Conservation (phyloP, 2,113 vertebrate genomes). For the Platysteira castanea region DNA sequence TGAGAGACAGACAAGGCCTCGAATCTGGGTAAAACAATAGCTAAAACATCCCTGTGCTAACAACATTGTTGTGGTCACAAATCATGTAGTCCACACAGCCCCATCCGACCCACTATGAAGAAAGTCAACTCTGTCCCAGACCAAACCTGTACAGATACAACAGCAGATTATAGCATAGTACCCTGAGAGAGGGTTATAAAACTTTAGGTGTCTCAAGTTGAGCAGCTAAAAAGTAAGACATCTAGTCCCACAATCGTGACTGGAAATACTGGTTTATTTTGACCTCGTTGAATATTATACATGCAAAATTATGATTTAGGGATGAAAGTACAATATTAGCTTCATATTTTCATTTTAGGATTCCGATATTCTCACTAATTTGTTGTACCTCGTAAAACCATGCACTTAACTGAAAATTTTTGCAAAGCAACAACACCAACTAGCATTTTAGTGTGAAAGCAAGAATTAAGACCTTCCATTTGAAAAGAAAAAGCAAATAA, state of each 20-base stretch:
- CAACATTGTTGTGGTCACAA: neutral
- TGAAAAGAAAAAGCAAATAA: neutral
- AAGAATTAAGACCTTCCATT: neutral
- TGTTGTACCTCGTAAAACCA: neutral
- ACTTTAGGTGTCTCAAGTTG: neutral
- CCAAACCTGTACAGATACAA: neutral
- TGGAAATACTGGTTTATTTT: neutral
- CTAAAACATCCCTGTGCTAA: neutral
- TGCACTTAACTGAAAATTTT: neutral
- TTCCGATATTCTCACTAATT: neutral
- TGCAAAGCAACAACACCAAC: neutral
- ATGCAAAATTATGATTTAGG: neutral
- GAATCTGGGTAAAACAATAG: accelerated
- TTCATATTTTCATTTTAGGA: neutral
- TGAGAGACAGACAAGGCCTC: neutral
- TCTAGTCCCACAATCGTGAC: neutral
- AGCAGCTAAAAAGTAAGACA: neutral
- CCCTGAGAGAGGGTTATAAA: neutral
- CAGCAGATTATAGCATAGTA: neutral
- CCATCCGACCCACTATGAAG: accelerated
- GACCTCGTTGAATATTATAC: neutral
- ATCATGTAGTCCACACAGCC: neutral
- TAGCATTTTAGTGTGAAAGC: neutral
- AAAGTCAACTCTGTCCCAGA: neutral
- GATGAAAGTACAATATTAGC: neutral